Percentiles rank a stretch among this genome's conserved stretches.
Conservation (phyloP, 1,140 invertebrate genomes). For the Centruroides sculpturatus region DNA sequence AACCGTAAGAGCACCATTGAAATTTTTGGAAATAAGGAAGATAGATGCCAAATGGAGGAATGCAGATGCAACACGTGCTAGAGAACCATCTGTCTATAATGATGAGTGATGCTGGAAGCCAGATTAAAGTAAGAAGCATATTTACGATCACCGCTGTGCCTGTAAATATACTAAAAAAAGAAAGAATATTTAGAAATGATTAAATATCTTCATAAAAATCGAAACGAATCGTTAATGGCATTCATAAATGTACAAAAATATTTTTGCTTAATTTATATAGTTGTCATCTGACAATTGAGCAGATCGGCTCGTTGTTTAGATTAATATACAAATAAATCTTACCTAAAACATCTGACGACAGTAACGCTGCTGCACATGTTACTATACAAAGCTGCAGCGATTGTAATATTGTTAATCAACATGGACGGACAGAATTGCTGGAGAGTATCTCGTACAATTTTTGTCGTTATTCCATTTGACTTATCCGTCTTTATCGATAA, state of each 20-base stretch:
- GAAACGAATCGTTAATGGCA: not conserved
- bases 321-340: conserved; percentile 9
- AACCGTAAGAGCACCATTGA: conserved; percentile 17
- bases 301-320: not conserved
- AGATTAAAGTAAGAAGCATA: conserved; percentile 73
- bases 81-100: conserved; percentile 41
- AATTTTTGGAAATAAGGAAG: conserved; percentile 15
- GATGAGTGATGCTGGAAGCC: conserved; percentile 69
- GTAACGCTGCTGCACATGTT: conserved; percentile 80
- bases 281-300: not conserved
- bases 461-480: conserved; percentile 40
- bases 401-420: conserved; percentile 82
- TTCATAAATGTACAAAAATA: not conserved
- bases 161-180: conserved; percentile 61
- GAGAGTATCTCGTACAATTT: conserved; percentile 57
- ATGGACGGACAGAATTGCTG: conserved; percentile 71
- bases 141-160: conserved; percentile 75
- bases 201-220: not conserved
- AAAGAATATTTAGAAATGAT: conserved; percentile 9
- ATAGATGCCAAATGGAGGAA: conserved; percentile 18
- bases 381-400: conserved; percentile 77
- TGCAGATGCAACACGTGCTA: conserved; percentile 25
- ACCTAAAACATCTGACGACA: conserved; percentile 87
- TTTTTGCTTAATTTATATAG: not conserved
- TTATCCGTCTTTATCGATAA: conserved; percentile 47